Conservation (phyloP, 2,797 vertebrate species). For the Gambusia yucatana region DNA sequence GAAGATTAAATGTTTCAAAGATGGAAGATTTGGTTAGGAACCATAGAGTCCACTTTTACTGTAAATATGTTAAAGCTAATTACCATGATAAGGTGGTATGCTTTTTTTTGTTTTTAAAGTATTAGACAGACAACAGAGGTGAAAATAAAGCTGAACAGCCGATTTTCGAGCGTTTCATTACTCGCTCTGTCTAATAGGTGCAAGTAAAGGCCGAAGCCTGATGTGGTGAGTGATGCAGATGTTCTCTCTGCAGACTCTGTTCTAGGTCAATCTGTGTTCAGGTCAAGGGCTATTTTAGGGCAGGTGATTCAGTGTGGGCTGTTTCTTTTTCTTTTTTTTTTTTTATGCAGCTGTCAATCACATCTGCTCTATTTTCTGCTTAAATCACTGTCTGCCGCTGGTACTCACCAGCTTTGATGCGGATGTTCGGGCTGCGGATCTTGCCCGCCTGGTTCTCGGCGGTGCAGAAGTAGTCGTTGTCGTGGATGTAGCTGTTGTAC, state of each 20-base stretch:
- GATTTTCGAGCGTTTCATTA: constrained; percentile 42
- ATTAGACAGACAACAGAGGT: no score
- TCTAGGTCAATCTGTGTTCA: constrained; percentile 78
- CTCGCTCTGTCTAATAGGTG: constrained; percentile 57
- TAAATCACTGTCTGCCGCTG: constrained; percentile 24
- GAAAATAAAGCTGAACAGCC: constrained; percentile 19
- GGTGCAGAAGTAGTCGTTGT: constrained; percentile 99
- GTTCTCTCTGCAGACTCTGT: constrained; percentile 72
- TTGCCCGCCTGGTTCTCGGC: constrained; percentile 97
- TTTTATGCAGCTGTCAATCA: constrained; percentile 72
- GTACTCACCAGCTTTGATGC: constrained; percentile 94
- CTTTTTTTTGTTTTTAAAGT: neutral
- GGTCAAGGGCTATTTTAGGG: constrained; percentile 73
- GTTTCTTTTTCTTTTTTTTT: constrained; percentile 14
- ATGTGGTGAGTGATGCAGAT: constrained; percentile 66
- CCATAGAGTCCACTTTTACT: neutral
- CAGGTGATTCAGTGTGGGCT: constrained; percentile 66
- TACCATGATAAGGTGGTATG: neutral
- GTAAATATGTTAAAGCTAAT: neutral
- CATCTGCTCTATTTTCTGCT: constrained; percentile 64
- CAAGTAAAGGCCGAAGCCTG: constrained; percentile 45
- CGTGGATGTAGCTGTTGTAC: constrained; percentile 99
- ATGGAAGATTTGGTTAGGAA: neutral
- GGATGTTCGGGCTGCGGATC: constrained; percentile 98
- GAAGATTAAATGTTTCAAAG: neutral